Conservation (phyloP, 1,140 invertebrate genomes). For the Pseudomyrmex dendroicus region DNA sequence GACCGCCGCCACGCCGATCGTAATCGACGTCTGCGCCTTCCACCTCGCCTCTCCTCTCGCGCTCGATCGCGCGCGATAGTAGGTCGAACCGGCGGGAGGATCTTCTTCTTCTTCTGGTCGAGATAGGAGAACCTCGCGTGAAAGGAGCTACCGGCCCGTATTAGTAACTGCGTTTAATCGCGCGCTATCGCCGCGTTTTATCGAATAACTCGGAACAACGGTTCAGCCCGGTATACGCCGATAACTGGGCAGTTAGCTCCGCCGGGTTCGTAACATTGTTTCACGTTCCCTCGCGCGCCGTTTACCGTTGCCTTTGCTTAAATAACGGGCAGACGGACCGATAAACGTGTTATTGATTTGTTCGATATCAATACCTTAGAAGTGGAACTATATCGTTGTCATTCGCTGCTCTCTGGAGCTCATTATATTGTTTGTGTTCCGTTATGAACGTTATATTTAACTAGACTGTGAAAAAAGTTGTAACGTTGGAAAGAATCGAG, state of each 20-base stretch:
- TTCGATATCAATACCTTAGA: constrained; percentile 34
- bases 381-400: constrained; percentile 28
- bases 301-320: constrained; percentile 45
- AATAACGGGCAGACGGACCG: constrained; percentile 42
- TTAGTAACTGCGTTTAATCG: constrained; percentile 58
- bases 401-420: background rate
- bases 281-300: background rate
- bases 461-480: background rate
- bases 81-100: constrained; percentile 51
- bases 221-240: constrained; percentile 37
- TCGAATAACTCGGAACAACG: constrained; percentile 56
- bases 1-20: constrained; percentile 22
- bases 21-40: constrained; percentile 54
- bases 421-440: constrained; percentile 33
- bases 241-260: constrained; percentile 39
- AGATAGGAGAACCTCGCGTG: constrained; percentile 39
- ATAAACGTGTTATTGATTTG: constrained; percentile 56
- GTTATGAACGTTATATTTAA: constrained; percentile 27
- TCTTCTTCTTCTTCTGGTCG: constrained; percentile 28
- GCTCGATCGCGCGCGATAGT: constrained; percentile 48
- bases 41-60: constrained; percentile 25
- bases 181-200: constrained; percentile 54
- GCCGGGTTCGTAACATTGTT: constrained; percentile 51
- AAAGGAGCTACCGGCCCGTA: constrained; percentile 55
- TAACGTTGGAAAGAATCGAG: no score